Conservation (phyloP, 2,888 invertebrate species). For the Strigamia crassipes region DNA sequence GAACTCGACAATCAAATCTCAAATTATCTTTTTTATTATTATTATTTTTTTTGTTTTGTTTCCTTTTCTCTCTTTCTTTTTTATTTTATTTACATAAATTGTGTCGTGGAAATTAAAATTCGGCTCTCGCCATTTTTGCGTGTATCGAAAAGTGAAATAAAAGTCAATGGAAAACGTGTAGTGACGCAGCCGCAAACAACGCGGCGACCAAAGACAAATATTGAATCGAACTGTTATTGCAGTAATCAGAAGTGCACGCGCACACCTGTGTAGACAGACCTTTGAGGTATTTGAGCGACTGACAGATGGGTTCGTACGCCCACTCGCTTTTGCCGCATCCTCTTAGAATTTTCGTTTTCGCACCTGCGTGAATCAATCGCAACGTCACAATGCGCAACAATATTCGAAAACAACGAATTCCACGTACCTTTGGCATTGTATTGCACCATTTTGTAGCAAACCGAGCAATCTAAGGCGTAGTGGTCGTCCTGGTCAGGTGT, state of each 20-base stretch:
- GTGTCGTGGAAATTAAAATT: not conserved
- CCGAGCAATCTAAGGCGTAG: not conserved
- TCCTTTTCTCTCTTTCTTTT: not conserved
- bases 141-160: not conserved
- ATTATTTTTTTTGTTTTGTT: not conserved
- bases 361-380: not conserved
- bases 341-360: not conserved
- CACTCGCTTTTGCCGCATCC: not conserved
- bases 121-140: not conserved
- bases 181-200: not conserved
- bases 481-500: not conserved
- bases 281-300: not conserved
- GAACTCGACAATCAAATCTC: conserved; percentile 20
- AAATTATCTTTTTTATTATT: not conserved
- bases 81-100: not conserved
- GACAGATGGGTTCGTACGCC: conserved; percentile 24
- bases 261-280: conserved; percentile 7
- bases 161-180: not conserved
- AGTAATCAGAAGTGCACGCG: conserved; percentile 26
- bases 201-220: not conserved
- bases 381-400: no score
- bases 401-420: not conserved
- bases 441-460: not conserved
- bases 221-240: not conserved
- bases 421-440: not conserved